phyloP scores from a whole-genome alignment of 1,140 invertebrate genomes.

The Monomorium pharaonis region DNA sequence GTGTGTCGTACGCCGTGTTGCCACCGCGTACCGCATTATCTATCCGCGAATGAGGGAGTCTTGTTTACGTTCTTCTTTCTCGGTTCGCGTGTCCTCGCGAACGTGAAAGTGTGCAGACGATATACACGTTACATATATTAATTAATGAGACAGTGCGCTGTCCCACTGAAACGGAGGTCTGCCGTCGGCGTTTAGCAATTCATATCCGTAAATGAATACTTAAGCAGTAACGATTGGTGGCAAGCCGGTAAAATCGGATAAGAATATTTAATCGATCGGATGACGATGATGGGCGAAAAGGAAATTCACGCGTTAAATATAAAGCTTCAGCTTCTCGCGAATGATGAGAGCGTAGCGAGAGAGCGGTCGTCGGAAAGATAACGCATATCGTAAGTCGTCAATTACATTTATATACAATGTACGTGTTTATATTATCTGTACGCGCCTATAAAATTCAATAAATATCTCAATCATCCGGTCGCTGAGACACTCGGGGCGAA shows the following conservation, averaged over 20 bases:
- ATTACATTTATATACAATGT: background rate
- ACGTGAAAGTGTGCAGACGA: slow-evolving; percentile 12
- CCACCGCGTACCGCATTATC: slow-evolving; percentile 42
- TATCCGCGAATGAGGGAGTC: slow-evolving; percentile 42
- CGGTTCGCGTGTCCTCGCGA: slow-evolving; percentile 17
- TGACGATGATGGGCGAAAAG: too few species aligned
- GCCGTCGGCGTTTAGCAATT: background rate
- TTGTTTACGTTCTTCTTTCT: slow-evolving; percentile 53
- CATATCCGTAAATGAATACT: slow-evolving; percentile 8
- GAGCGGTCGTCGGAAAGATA: slow-evolving; percentile 1
- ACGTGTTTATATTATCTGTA: background rate
- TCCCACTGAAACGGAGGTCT: background rate
- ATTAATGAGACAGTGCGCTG: background rate
- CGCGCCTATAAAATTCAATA: background rate
- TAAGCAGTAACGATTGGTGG: background rate
- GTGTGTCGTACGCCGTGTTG: background rate
- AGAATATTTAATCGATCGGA: background rate
- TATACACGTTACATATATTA: background rate
- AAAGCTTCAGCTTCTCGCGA: background rate
- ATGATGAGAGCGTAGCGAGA: background rate
- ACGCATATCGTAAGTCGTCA: background rate
- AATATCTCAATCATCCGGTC: background rate
- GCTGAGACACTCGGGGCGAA: too few species aligned
- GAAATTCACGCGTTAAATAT: background rate
- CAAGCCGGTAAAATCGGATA: slow-evolving; percentile 11